Percentiles rank a stretch among this genome's conserved stretches.
These are phyloP conservation scores for Tychaedon coryphoeus DNA, from an alignment of 2,113 vertebrate genomes.

Conservation along the genomic window DNA sequence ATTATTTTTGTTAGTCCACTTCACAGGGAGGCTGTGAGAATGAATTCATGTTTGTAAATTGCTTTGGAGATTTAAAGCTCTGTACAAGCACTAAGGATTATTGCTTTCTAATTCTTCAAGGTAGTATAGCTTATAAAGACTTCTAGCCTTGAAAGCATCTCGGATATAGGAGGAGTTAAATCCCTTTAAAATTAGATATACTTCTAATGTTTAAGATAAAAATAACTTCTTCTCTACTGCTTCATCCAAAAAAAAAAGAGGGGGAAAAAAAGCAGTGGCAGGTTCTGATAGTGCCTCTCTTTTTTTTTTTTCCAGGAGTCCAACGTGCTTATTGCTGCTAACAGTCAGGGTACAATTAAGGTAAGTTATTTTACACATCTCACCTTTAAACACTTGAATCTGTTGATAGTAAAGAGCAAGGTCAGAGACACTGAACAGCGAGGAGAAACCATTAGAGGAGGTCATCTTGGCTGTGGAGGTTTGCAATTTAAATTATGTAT, in stretches of 20 bases:
- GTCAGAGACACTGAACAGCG: background rate
- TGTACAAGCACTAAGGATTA: background rate
- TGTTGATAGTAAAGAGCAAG: background rate
- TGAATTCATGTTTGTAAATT: slow-evolving; percentile 53
- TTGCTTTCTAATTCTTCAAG: slow-evolving; percentile 38
- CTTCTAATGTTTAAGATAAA: background rate
- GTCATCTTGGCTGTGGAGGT: background rate
- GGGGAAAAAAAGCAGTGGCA: background rate
- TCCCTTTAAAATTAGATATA: background rate
- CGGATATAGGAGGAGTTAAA: background rate
- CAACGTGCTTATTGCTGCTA: slow-evolving; percentile 98
- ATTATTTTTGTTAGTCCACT: background rate
- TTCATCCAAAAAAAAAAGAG: background rate
- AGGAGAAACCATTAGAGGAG: background rate
- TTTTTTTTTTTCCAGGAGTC: slow-evolving; percentile 85
- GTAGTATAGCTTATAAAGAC: background rate
- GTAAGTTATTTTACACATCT: slow-evolving; percentile 74
- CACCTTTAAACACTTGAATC: background rate
- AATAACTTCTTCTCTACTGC: background rate
- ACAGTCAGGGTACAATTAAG: slow-evolving; percentile 99
- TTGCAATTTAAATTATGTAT: slow-evolving; percentile 3
- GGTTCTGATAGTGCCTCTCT: slow-evolving; percentile 50
- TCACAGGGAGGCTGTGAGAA: background rate
- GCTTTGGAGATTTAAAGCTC: slow-evolving; percentile 31
- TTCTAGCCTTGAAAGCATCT: background rate